These are phyloP conservation scores for Scotopteryx bipunctaria DNA, from an alignment of 2,888 invertebrate genomes.

Conservation along the genomic window DNA sequence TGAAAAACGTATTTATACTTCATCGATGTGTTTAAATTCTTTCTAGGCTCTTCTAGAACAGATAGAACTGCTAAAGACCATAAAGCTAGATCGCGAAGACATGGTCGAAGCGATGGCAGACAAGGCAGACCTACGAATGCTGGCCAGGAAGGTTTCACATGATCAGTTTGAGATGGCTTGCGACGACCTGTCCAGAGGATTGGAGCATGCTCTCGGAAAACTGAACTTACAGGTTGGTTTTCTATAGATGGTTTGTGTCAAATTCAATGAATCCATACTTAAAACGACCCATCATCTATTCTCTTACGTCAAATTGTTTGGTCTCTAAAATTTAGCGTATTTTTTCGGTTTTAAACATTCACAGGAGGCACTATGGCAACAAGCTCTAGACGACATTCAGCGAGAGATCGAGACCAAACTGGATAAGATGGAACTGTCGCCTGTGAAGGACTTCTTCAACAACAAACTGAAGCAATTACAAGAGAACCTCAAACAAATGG, in stretches of 20 bases:
- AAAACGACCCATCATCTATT: neutral
- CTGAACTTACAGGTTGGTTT: constrained; percentile 83
- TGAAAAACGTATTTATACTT: neutral
- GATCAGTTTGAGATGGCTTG: constrained; percentile 88
- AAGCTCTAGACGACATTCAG: constrained; percentile 86
- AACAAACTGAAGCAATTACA: constrained; percentile 84
- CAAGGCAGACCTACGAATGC: constrained; percentile 87
- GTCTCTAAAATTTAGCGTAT: too few relatives aligned
- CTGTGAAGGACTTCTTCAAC: constrained; percentile 86
- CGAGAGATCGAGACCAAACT: constrained; percentile 86
- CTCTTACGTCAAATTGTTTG: too few relatives aligned
- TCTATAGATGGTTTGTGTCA: too few relatives aligned
- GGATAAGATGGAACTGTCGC: constrained; percentile 85
- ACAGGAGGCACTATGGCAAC: constrained; percentile 85
- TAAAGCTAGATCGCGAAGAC: constrained; percentile 88
- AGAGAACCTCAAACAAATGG: constrained; percentile 84
- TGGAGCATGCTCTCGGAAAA: constrained; percentile 86
- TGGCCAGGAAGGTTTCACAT: constrained; percentile 88
- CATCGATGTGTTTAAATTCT: neutral
- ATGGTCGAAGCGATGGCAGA: constrained; percentile 88
- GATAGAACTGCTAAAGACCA: constrained; percentile 85
- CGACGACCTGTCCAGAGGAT: constrained; percentile 85
- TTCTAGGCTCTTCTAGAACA: constrained; percentile 84
- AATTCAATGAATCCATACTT: too few relatives aligned
- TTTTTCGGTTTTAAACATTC: neutral